Evolutionary conservation across 2,797 vertebrate genomes (phyloP).

Genomic region (Gymnothorax javanicus): DNA sequence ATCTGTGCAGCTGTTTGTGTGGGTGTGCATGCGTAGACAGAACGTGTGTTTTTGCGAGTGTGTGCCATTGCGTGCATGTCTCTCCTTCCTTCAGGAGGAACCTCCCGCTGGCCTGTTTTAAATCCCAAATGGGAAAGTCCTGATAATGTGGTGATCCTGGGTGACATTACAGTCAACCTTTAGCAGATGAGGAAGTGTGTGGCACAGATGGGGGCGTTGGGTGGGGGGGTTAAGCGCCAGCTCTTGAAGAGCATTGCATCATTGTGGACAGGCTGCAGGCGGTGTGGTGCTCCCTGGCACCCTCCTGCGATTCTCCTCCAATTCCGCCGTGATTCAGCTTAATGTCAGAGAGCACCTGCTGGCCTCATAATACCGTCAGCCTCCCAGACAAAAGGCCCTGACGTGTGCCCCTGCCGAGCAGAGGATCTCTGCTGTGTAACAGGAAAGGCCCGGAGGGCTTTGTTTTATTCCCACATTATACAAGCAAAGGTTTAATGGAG

Average conservation of each 20-base stretch:
- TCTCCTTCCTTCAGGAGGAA: slow-evolving; percentile 51
- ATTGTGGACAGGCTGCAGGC: slow-evolving; percentile 21
- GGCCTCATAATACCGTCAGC: slow-evolving; percentile 66
- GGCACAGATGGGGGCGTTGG: slow-evolving; percentile 41
- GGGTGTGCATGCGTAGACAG: too few species aligned
- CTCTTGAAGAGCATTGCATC: slow-evolving; percentile 26
- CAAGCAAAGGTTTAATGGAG: slow-evolving; percentile 43
- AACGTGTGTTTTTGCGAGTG: not conserved
- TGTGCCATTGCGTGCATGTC: not conserved
- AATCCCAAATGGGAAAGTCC: slow-evolving; percentile 65
- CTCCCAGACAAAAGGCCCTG: slow-evolving; percentile 68
- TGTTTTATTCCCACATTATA: slow-evolving; percentile 53
- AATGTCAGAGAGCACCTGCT: slow-evolving; percentile 40
- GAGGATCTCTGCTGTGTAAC: slow-evolving; percentile 50
- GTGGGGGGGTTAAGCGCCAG: slow-evolving; percentile 38
- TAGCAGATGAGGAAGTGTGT: slow-evolving; percentile 46
- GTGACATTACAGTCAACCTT: slow-evolving; percentile 67
- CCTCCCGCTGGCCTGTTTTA: slow-evolving; percentile 57
- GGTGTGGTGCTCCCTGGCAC: slow-evolving; percentile 13
- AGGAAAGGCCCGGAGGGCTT: slow-evolving; percentile 60
- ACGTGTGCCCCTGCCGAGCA: slow-evolving; percentile 36
- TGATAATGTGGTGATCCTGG: slow-evolving; percentile 65
- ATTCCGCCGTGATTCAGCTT: slow-evolving; percentile 46
- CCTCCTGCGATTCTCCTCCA: slow-evolving; percentile 10
- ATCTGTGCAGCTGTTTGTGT: not conserved